Evolutionary conservation across 2,113 vertebrate genomes (phyloP), one percentile per base, ranked within the genome.

Genomic region (Anolis carolinensis): DNA sequence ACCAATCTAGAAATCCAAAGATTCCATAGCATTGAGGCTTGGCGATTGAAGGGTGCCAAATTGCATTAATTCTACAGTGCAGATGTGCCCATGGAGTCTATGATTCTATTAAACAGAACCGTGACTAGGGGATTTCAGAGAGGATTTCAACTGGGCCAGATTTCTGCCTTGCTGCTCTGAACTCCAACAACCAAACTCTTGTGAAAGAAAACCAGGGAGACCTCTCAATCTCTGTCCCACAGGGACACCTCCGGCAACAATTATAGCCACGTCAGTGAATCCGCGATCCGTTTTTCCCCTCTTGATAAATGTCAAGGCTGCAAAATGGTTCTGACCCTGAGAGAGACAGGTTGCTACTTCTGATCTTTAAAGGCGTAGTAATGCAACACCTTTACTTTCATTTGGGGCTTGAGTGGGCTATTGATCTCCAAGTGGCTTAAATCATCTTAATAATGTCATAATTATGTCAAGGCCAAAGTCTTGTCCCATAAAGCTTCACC

Each of bases 361-460:
- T 91, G 84, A 87, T 90, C 1, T 87, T 88, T 90, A 50, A 84
- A 90, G 86, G 88, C 82, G 85, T 2, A 82, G 36, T 75, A 10
- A 79, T 82, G 87, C 52, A 75, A 67, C 52, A 30, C 55, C 89
- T 90, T 52, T 82, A 23, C 86, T 55, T 94, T 90, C 89, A 90
- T 92, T 94, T 93, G 82, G 90, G 85, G 88, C 90, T 89, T 80
- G 90, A 93, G 85, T 68, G 92, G 83, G 89, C 76, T 93, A 95
- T 95, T 89, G 93, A 94, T 93, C 92, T 87, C 70, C 74, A 75
- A 81, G 79, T 82, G 92, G 83, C 91, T 93, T 93, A 87, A 92
- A 93, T 93, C 90, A 91, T 83, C 90, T 93, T 94, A 94, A 93
- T 93, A 88, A 92, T 93, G 90, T 90, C 89, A 86, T 67, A 90